Conservation (phyloP, 1,140 invertebrate species). For the Phymorhynchus buccinoides region DNA sequence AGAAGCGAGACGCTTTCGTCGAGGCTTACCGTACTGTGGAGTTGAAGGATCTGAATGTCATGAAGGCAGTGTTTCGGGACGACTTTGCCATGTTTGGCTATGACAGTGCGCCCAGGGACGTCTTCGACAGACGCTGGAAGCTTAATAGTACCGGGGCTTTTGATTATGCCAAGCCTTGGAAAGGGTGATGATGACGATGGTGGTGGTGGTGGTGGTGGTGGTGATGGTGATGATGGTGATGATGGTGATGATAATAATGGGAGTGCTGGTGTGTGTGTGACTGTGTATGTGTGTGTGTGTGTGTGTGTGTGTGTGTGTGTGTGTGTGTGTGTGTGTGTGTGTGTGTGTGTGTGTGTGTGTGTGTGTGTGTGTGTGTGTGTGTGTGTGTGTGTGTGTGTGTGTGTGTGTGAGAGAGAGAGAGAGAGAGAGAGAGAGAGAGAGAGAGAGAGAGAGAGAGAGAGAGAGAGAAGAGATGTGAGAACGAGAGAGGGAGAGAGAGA, state of each 20-base stretch:
- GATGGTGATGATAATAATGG: not conserved
- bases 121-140: not conserved
- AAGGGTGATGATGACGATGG: too few species aligned
- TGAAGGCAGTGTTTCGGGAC: constrained; percentile 34
- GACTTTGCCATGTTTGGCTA: constrained; percentile 54
- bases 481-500: too few species aligned
- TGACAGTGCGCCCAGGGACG: constrained; percentile 33
- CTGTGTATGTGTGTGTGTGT: not conserved
- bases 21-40: constrained; percentile 41
- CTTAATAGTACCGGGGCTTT: not conserved
- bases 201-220: too few species aligned
- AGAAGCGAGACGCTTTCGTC: constrained; percentile 41
- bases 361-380: not conserved
- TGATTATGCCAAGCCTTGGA: not conserved
- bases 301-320: constrained; percentile 13
- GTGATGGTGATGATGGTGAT: too few species aligned
- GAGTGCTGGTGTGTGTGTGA: too few species aligned
- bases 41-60: constrained; percentile 27
- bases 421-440: not conserved
- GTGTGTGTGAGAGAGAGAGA: not conserved
- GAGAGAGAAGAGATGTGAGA: too few species aligned
- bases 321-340: not conserved
- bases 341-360: constrained; percentile 3
- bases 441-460: constrained; percentile 5
- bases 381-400: too few species aligned